Conservation (phyloP, 2,888 invertebrate genomes). For the Galerucella pusilla region DNA sequence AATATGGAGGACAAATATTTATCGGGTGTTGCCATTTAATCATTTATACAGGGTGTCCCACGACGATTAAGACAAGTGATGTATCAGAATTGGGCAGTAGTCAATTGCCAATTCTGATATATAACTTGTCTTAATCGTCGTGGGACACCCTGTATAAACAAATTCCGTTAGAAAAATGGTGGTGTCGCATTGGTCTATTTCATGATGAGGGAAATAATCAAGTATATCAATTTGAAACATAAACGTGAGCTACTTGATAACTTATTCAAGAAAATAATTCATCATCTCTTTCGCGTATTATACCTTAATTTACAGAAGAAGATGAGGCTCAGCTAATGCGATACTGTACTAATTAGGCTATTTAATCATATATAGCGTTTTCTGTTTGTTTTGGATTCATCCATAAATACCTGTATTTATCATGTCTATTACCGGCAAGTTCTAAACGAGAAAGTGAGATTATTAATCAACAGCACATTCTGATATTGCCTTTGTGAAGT, state of each 20-base stretch:
- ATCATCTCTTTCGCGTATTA: neutral
- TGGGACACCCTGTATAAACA: no score
- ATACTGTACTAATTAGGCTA: conserved; percentile 37
- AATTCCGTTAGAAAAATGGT: no score
- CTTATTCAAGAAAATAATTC: neutral
- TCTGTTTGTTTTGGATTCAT: conserved; percentile 30
- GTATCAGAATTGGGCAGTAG: no score
- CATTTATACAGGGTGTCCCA: no score
- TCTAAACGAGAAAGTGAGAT: conserved; percentile 16
- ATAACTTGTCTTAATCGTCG: no score
- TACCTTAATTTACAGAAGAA: neutral
- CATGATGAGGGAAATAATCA: no score
- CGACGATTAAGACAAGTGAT: no score
- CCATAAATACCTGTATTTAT: conserved; percentile 36
- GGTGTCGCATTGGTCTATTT: no score
- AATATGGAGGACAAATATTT: no score
- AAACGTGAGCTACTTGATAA: neutral
- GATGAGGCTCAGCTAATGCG: conserved; percentile 22
- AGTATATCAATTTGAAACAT: no score
- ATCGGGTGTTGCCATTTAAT: no score
- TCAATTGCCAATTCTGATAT: no score
- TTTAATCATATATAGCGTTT: conserved; percentile 28
- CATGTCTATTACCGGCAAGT: conserved; percentile 19
- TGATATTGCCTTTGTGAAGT: conserved; percentile 6
- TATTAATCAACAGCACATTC: conserved; percentile 12